Percentiles rank a stretch among this genome's conserved stretches.
Conservation (phyloP, 2,797 vertebrate species). For the Eulemur mongoz region DNA sequence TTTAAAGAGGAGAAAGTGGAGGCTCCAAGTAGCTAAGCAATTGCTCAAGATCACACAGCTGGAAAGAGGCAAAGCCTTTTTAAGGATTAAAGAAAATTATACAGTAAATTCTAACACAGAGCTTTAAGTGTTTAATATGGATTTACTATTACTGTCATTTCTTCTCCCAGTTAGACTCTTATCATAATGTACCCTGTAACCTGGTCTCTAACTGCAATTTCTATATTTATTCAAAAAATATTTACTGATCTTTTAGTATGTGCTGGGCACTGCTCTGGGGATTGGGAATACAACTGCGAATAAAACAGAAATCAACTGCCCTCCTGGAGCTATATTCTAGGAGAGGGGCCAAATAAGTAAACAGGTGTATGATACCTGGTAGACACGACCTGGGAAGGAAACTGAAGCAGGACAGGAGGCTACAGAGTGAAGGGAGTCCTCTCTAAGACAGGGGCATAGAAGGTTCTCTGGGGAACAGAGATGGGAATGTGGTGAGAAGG, state of each 20-base stretch:
- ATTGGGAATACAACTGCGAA: not conserved
- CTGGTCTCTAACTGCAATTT: not conserved
- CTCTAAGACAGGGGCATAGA: not conserved
- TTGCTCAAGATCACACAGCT: too few species aligned
- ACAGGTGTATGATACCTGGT: not conserved
- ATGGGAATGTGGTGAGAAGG: too few species aligned
- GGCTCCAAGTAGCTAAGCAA: too few species aligned
- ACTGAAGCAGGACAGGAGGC: not conserved
- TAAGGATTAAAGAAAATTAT: not conserved
- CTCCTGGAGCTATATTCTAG: not conserved
- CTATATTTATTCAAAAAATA: too few species aligned
- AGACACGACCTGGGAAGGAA: not conserved
- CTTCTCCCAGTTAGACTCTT: not conserved
- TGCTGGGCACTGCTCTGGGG: not conserved
- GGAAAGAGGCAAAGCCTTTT: too few species aligned
- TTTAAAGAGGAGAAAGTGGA: not conserved
- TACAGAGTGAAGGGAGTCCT: not conserved
- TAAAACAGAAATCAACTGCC: not conserved
- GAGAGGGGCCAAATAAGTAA: not conserved
- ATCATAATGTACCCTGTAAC: not conserved
- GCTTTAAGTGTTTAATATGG: not conserved
- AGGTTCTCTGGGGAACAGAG: not conserved
- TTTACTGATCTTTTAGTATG: not conserved
- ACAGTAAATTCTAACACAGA: not conserved
- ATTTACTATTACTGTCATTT: not conserved